Percentiles rank a stretch among this genome's conserved stretches.
phyloP scores from a whole-genome alignment of 2,797 vertebrate genomes.

The Loris lydekkerianus region DNA sequence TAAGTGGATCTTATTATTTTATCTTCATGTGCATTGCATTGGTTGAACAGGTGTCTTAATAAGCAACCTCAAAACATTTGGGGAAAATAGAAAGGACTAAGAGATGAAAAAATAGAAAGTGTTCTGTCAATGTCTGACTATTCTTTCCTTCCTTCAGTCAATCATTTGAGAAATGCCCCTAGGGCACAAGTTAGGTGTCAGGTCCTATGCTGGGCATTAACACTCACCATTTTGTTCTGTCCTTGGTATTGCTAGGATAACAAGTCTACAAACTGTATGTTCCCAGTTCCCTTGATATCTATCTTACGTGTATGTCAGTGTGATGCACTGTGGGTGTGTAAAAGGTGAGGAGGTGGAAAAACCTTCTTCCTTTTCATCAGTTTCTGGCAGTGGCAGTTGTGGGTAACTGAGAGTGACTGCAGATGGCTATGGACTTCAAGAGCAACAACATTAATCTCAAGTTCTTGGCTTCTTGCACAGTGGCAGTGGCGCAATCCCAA shows the following conservation, averaged over 20 bases:
- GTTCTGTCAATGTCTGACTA: neutral
- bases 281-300: neutral
- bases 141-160: neutral
- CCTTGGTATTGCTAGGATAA: neutral
- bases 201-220: neutral
- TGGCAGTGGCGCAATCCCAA: neutral
- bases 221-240: neutral
- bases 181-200: neutral
- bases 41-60: neutral
- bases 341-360: neutral
- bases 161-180: neutral
- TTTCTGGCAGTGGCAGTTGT: neutral
- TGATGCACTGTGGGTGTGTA: neutral
- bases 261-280: neutral
- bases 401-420: neutral
- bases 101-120: neutral
- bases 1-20: constrained; percentile 9
- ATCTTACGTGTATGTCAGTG: neutral
- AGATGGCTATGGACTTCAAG: neutral
- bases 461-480: neutral
- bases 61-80: neutral
- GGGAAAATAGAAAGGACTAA: neutral
- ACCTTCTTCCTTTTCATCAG: neutral
- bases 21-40: neutral
- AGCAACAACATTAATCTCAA: neutral